Conservation (phyloP, 2,888 invertebrate genomes). For the Sphinx pinastri region DNA sequence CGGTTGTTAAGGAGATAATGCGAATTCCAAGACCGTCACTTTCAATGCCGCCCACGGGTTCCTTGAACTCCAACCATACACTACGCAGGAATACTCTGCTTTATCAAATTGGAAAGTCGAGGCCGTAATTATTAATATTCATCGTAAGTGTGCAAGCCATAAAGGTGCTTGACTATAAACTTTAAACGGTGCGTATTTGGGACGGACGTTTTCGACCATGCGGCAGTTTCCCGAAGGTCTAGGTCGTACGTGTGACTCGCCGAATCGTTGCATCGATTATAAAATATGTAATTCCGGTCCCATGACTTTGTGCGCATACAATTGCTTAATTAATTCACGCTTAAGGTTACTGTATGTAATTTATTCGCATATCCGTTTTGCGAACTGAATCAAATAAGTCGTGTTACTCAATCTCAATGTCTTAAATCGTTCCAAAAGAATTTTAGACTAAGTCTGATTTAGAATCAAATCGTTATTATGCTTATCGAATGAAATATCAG, state of each 20-base stretch:
- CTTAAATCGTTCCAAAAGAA: too few species aligned
- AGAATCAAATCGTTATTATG: not conserved
- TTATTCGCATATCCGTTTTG: not conserved
- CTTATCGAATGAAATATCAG: too few species aligned
- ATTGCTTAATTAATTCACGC: conserved; percentile 3
- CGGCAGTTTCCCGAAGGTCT: conserved; percentile 36
- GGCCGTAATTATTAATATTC: conserved; percentile 34
- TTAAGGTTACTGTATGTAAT: conserved; percentile 2
- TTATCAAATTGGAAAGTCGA: conserved; percentile 37
- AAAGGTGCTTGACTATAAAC: conserved; percentile 10
- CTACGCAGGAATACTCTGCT: conserved; percentile 26
- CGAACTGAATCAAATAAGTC: not conserved
- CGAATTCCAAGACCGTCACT: conserved; percentile 30
- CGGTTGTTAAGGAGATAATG: conserved; percentile 30
- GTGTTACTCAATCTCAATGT: not conserved
- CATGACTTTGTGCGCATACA: conserved; percentile 17
- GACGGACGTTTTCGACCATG: conserved; percentile 24
- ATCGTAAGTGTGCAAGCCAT: conserved; percentile 4
- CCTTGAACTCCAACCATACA: conserved; percentile 34
- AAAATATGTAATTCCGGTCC: conserved; percentile 14
- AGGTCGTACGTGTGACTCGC: conserved; percentile 36
- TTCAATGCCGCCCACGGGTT: conserved; percentile 30
- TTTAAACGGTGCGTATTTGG: conserved; percentile 27
- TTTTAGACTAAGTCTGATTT: not conserved
- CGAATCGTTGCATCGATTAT: conserved; percentile 13